A percentile compares a stretch with the other conserved stretches of the same genome.
Evolutionary conservation across 1,140 invertebrate genomes (phyloP).

Genomic region (Meteorus sp.): DNA sequence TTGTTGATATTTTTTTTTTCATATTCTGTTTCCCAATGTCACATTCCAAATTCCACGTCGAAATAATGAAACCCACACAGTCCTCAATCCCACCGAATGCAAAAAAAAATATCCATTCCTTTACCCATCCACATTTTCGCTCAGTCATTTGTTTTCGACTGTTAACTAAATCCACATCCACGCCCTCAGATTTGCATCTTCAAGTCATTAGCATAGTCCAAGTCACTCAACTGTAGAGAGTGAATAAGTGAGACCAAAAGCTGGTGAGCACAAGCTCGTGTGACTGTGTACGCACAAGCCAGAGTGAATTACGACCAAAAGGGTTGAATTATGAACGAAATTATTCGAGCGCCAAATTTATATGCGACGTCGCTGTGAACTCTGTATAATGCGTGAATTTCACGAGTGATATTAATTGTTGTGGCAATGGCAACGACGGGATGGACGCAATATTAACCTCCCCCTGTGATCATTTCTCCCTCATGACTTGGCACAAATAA

Average conservation of each 20-base stretch:
- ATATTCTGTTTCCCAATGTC: no score
- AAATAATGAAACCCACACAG: not conserved
- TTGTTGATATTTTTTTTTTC: no score
- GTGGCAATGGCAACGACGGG: conserved; percentile 21
- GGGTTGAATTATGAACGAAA: conserved; percentile 51
- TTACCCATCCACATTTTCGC: conserved; percentile 17
- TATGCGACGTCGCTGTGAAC: conserved; percentile 30
- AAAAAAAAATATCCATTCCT: conserved; percentile 30
- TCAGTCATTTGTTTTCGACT: conserved; percentile 28
- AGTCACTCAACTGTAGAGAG: no score
- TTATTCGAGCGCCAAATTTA: conserved; percentile 52
- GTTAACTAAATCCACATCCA: conserved; percentile 17
- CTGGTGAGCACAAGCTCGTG: not conserved
- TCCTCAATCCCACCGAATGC: no score
- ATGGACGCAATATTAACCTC: conserved; percentile 17
- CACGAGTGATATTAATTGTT: conserved; percentile 52
- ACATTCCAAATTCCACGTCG: no score
- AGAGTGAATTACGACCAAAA: conserved; percentile 41
- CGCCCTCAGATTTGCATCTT: conserved; percentile 41
- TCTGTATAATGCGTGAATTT: conserved; percentile 20
- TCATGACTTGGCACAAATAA: not conserved
- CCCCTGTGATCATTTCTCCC: not conserved
- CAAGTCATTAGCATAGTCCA: conserved; percentile 39
- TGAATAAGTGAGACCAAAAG: no score
- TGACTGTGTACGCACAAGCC: not conserved